Base-by-base conservation (phyloP, 2,797 vertebrate genomes). In the Sebastes glaucus region DNA sequence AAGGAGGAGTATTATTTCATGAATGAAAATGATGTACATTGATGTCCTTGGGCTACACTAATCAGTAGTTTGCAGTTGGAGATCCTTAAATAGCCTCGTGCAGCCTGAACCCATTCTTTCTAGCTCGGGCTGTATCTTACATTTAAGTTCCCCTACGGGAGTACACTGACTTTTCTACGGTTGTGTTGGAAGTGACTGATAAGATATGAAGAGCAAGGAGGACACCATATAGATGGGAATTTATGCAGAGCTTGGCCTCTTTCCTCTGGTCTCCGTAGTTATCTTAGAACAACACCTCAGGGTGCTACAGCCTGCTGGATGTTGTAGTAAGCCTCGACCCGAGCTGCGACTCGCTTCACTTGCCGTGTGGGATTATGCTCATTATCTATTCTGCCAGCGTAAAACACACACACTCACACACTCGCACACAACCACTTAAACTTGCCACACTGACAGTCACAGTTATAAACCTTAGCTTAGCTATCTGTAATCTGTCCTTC, bases 371-470 rank as follows among this genome's bases (percentile, higher is more conserved):
- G 89, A 94, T 94, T 92, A 88, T 59, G 74, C 76, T 89, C 85
- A 88, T 94, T 93, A 92, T 90, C 78, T 88, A 92, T 90, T 92
- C 88, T 82, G 80, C 74, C 68, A 70, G 72, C 22, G 49, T 90
- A 85, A 82, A 72, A 78, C 68, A 71, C 61, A 72, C 75, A 71
- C 59, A 64, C 27, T 61, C 61, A 72, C 75, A 71, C 59, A 64
- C 27, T 61, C 74, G 71, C 71, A 32, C 18, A 30, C 20, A 68
- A 61, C 33, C 74, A 79, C 69, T 71, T 73, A 73, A 67, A 89
- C 49, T 75, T 73, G 66, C 59, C 75, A 86, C 71, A 85, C 13
- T 79, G 55, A 68, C 64, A 80, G 82, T 85, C 78, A 85, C 52
- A 84, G 46, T 68, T 77, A 55, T 27, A 81, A 84, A 87, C 77